Evolutionary conservation across 37 sponge, comb jelly and placozoan species (phyloP), one percentile per base, ranked within the genome.

Genomic region (Oscarella lobularis): DNA sequence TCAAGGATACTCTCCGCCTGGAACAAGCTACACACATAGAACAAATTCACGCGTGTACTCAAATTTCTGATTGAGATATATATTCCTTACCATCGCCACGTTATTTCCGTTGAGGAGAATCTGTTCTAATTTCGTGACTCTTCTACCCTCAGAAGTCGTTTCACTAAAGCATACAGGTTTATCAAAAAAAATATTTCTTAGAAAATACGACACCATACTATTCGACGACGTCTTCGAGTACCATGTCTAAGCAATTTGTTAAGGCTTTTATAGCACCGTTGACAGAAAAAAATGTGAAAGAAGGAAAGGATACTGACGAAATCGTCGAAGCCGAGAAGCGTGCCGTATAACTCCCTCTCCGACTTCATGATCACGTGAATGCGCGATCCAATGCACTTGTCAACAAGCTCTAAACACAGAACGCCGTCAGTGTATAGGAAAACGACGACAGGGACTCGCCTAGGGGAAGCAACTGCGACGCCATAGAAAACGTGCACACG

Each of bases 241-340:
- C 83, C 83, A 83, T 83, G 39, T 83, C 82, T 81, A 9, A 3
- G 2, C 1, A 60, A 3, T 14, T 34, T 29, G 4, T n/a, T n/a
- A n/a, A n/a, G n/a, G n/a, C n/a, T n/a, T n/a, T n/a, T n/a, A n/a
- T n/a, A n/a, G n/a, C n/a, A n/a, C n/a, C n/a, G n/a, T n/a, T n/a
- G n/a, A n/a, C n/a, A n/a, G n/a, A n/a, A n/a, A n/a, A n/a, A n/a
- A n/a, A n/a, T n/a, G n/a, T n/a, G n/a, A n/a, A n/a, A n/a, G n/a
- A n/a, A 71, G 5, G 76, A 36, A 2, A 87, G 85, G 86, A 94
- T 94, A 85, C 83, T 96, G 75, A 96, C 98, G 77, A 87, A 96
- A 66, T 96, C 98, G 81, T 96, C 98, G 77, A 96, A 96, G 39
- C 98, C 98, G 0, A 96, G 85, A 9, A 96, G 82, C 1, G 94